These are phyloP conservation scores for Diogma glabrata DNA, from an alignment of 2,888 invertebrate genomes.

Conservation along the genomic window DNA sequence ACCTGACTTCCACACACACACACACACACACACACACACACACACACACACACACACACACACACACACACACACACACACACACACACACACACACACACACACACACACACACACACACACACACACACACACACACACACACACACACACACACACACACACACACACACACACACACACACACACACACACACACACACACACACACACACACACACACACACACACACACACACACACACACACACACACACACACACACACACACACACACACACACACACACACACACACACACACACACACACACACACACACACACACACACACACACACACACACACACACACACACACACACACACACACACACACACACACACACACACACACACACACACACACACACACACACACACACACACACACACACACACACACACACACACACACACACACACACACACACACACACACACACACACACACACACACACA, in stretches of 20 bases:
- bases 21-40: background rate
- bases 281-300: slow-evolving; percentile 16
- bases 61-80: background rate
- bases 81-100: background rate
- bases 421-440: background rate
- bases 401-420: background rate
- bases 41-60: background rate
- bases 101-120: slow-evolving; percentile 18
- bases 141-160: slow-evolving; percentile 21
- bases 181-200: slow-evolving; percentile 21
- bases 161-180: slow-evolving; percentile 21
- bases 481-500: background rate
- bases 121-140: slow-evolving; percentile 19
- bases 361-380: background rate
- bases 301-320: background rate
- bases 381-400: background rate
- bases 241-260: background rate
- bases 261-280: slow-evolving; percentile 4
- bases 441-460: background rate
- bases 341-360: background rate
- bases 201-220: slow-evolving; percentile 21
- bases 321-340: background rate
- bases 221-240: slow-evolving; percentile 15
- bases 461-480: background rate
- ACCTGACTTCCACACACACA: too few species aligned